phyloP scores from a whole-genome alignment of 2,113 vertebrate species.

The Myotis lucifugus region DNA sequence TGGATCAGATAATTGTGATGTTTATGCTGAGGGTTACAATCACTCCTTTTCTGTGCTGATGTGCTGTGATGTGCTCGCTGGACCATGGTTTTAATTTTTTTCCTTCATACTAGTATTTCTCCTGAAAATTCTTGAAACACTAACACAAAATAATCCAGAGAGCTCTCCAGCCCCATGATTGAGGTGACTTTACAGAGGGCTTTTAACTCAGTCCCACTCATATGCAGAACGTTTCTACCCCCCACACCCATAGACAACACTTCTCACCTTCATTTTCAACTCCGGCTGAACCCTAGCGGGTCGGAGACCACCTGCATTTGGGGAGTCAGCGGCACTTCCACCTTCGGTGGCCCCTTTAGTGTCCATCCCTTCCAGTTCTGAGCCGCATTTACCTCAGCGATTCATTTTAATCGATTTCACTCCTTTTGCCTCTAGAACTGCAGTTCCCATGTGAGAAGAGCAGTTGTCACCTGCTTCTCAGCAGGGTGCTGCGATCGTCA shows the following conservation, averaged over 20 bases:
- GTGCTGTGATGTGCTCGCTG: background rate
- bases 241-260: background rate
- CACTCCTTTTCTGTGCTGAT: background rate
- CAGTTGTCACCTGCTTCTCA: constrained; percentile 99
- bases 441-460: constrained; percentile 97
- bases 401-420: background rate
- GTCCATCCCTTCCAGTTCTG: background rate
- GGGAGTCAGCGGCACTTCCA: background rate
- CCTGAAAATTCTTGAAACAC: background rate
- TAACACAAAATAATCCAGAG: background rate
- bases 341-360: background rate
- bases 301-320: background rate
- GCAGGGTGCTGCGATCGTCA: constrained; percentile 98
- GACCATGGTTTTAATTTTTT: background rate
- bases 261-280: background rate
- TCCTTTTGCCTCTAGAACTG: constrained; percentile 90
- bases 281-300: background rate
- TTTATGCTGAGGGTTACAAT: background rate
- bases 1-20: background rate
- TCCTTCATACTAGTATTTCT: background rate
- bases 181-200: background rate
- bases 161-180: background rate
- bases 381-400: background rate
- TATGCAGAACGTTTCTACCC: background rate
- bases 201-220: background rate